Evolutionary conservation across 2,888 invertebrate genomes (phyloP).

Genomic region (Hirudinaria manillensis): DNA sequence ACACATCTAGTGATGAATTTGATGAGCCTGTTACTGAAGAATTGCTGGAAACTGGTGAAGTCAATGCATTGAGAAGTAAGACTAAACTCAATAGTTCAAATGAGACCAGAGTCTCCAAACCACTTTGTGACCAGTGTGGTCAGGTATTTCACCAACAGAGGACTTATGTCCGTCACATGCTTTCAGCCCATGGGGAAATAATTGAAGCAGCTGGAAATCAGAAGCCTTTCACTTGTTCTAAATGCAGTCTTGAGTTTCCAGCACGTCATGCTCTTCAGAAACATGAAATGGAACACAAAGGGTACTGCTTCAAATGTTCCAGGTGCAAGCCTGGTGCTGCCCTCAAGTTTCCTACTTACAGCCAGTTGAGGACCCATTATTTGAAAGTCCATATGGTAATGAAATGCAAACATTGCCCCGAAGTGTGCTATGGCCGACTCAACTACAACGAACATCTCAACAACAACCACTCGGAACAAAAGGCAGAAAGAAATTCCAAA

Average conservation of each 20-base stretch:
- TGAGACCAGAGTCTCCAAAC: constrained; percentile 23
- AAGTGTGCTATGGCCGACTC: constrained; percentile 25
- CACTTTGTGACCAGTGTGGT: constrained; percentile 26
- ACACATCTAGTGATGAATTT: not conserved
- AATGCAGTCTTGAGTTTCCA: constrained; percentile 23
- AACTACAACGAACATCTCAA: constrained; percentile 17
- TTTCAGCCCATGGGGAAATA: constrained; percentile 7
- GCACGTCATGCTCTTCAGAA: constrained; percentile 28
- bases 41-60: not conserved
- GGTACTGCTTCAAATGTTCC: constrained; percentile 28
- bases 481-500: constrained; percentile 16
- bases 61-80: not conserved
- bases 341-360: constrained; percentile 28
- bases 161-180: constrained; percentile 28
- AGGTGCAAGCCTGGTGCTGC: constrained; percentile 15
- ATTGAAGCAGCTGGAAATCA: not conserved
- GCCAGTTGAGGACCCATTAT: constrained; percentile 27
- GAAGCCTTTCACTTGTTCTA: constrained; percentile 17
- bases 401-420: constrained; percentile 27
- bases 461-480: constrained; percentile 23
- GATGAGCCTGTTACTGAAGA: constrained; percentile 3
- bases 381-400: constrained; percentile 26
- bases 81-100: not conserved
- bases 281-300: constrained; percentile 30
- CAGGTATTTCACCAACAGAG: constrained; percentile 28